These are phyloP conservation scores for Eucera pruinosa DNA, from an alignment of 2,888 invertebrate species.

Conservation along the genomic window DNA sequence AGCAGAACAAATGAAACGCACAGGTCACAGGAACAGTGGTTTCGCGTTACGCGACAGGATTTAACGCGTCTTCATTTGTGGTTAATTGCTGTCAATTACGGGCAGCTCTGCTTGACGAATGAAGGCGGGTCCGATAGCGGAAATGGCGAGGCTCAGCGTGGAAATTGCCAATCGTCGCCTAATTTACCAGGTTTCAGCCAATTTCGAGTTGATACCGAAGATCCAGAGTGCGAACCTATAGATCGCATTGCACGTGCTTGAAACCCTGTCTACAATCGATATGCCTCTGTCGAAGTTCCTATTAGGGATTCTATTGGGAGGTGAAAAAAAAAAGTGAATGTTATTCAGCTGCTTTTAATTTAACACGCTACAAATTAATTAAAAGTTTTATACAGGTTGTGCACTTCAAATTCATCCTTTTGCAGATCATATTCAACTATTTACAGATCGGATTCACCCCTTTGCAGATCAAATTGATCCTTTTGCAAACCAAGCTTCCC, in stretches of 20 bases:
- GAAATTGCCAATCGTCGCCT: conserved; percentile 69
- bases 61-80: conserved; percentile 68
- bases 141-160: conserved; percentile 64
- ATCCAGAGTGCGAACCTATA: conserved; percentile 36
- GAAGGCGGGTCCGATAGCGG: conserved; percentile 53
- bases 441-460: too few species aligned
- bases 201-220: conserved; percentile 60
- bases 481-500: too few species aligned
- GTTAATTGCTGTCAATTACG: conserved; percentile 68
- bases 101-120: conserved; percentile 43
- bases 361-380: too few species aligned
- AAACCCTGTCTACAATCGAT: conserved; percentile 51
- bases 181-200: conserved; percentile 54
- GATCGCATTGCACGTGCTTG: conserved; percentile 39
- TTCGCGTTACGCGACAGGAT: conserved; percentile 51
- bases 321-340: too few species aligned
- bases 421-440: too few species aligned
- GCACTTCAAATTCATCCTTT: too few species aligned
- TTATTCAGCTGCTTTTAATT: too few species aligned
- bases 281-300: conserved; percentile 27
- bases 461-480: too few species aligned
- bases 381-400: too few species aligned
- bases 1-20: neutral
- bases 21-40: conserved; percentile 11
- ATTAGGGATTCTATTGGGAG: neutral